Base-by-base conservation (phyloP, 2,113 vertebrate genomes). In the Chamaetylas fuelleborni region DNA sequence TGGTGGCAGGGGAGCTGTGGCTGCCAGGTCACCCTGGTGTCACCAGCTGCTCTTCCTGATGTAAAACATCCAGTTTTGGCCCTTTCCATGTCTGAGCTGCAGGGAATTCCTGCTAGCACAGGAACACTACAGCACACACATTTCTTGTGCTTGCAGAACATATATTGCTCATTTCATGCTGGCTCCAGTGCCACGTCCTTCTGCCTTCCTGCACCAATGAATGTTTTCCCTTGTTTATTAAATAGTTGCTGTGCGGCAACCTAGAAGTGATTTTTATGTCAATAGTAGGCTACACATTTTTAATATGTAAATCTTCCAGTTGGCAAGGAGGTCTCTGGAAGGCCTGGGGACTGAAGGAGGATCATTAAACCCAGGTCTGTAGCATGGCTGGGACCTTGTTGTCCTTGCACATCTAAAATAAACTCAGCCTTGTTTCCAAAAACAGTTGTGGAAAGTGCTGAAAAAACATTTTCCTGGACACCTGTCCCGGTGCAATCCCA, bases 91-190 rank as follows among this genome's bases (percentile, higher is more conserved):
- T 36, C 38, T 45, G 57, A 50, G 66, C 42, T 50, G 66, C 71
- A 60, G 85, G 56, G 54, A 53, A 25, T 2, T 24, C 25, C 34
- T 73, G 29, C 29, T 19, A 34, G 54, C 70, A 56, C n/a, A 45
- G 62, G 40, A 79, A 33, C 1, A 1, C 40, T 7, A 2, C 47
- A 76, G 62, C 65, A 80, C 31, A n/a, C 11, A 4, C 6, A 48
- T 31, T 43, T 54, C 64, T 47, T 42, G 28, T 12, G 5, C 8
- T 7, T 17, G 24, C 48, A 65, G 33, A 4, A 61, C 33, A 1
- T 4, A 6, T 10, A 6, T 28, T 5, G 2, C 11, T 50, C 4
- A 1, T 54, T 23, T 36, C 29, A 10, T 7, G 13, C 3, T 66
- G 43, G 17, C 23, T 38, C 43, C 73, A 43, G 42, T 43, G 17